phyloP scores from a whole-genome alignment of 2,888 invertebrate species.

The Eupeodes latifasciatus region DNA sequence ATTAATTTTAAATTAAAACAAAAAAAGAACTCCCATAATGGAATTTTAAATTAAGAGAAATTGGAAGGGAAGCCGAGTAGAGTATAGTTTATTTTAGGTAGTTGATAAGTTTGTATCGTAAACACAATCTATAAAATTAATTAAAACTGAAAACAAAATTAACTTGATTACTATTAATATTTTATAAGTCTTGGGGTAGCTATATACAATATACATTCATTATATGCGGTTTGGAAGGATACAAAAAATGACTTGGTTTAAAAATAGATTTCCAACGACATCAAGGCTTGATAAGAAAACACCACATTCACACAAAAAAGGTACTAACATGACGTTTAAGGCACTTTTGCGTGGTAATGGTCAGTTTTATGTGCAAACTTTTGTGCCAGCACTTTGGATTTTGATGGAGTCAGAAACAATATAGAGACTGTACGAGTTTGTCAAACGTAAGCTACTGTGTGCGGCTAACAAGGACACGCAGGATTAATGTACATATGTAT shows the following conservation, averaged over 20 bases:
- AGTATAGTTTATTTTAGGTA: neutral
- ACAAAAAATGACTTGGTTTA: neutral
- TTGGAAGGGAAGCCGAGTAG: neutral
- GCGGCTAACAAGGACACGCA: neutral
- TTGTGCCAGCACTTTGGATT: neutral
- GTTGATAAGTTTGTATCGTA: slow-evolving; percentile 10
- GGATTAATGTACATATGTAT: neutral
- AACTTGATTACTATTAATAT: slow-evolving; percentile 13
- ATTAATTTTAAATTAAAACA: slow-evolving; percentile 24
- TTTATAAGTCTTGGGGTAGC: neutral
- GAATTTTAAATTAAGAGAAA: slow-evolving; percentile 41
- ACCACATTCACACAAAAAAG: neutral
- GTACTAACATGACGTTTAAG: neutral
- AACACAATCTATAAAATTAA: slow-evolving; percentile 35
- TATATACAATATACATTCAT: neutral
- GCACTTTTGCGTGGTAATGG: slow-evolving; percentile 24
- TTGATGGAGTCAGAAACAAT: neutral
- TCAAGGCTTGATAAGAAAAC: slow-evolving; percentile 10
- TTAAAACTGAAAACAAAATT: slow-evolving; percentile 13
- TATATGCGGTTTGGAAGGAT: neutral
- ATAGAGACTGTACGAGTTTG: no score
- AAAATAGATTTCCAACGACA: slow-evolving; percentile 9
- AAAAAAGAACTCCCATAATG: slow-evolving; percentile 6
- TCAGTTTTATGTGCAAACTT: slow-evolving; percentile 3
- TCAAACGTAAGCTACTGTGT: no score